Conservation (phyloP, 1,140 invertebrate genomes). For the Trichonephila clavipes region DNA sequence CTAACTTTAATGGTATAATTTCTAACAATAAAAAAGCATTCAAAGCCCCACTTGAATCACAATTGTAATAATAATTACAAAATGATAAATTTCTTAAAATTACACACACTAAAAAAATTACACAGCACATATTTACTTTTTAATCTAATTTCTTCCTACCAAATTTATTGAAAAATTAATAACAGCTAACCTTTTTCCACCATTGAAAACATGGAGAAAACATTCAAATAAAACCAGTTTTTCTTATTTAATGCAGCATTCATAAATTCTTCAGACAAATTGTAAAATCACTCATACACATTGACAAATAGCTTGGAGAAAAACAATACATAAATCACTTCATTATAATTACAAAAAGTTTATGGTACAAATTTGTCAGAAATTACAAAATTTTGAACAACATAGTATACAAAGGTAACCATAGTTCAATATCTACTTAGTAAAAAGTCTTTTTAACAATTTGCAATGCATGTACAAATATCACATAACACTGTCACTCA, state of each 20-base stretch:
- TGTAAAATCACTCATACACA: neutral
- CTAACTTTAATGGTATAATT: no score
- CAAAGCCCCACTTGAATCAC: no score
- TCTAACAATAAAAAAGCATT: no score
- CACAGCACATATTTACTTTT: neutral
- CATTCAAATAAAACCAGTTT: no score
- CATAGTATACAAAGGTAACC: constrained; percentile 4
- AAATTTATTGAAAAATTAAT: neutral
- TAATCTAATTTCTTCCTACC: neutral
- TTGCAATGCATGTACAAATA: neutral
- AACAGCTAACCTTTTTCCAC: no score
- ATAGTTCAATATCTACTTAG: neutral
- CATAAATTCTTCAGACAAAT: no score
- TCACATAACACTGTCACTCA: neutral
- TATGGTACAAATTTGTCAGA: constrained; percentile 11
- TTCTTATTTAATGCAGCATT: no score
- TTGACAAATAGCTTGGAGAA: neutral
- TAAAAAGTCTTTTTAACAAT: constrained; percentile 6
- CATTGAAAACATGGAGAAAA: no score
- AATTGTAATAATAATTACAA: no score
- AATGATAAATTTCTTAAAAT: no score
- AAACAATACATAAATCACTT: constrained; percentile 7
- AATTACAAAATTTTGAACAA: constrained; percentile 22
- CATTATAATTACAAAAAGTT: neutral
- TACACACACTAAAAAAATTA: no score